These are phyloP conservation scores for Caerostris darwini DNA, from an alignment of 1,140 invertebrate species.

Conservation along the genomic window DNA sequence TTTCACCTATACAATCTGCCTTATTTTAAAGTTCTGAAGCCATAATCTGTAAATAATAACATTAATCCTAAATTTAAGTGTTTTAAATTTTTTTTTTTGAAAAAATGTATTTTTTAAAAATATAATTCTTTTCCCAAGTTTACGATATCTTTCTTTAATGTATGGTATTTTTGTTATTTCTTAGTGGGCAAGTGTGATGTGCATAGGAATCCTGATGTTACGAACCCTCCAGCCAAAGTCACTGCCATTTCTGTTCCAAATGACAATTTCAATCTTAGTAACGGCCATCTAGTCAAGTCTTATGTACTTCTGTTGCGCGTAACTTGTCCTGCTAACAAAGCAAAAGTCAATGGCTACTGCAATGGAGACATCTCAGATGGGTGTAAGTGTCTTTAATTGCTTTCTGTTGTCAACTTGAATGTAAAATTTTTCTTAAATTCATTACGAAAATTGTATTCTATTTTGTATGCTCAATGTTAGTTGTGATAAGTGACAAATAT, in stretches of 20 bases:
- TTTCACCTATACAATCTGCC: too few species aligned
- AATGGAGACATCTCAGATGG: constrained; percentile 77
- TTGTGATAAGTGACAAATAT: too few species aligned
- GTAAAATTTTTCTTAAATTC: too few species aligned
- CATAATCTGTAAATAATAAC: too few species aligned
- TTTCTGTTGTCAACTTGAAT: too few species aligned
- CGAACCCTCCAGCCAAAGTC: constrained; percentile 87
- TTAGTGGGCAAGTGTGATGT: constrained; percentile 89
- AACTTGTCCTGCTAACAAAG: constrained; percentile 79
- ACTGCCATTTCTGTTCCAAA: constrained; percentile 91
- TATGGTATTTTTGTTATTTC: not conserved
- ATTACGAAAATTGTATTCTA: too few species aligned
- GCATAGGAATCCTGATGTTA: constrained; percentile 90
- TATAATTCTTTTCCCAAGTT: too few species aligned
- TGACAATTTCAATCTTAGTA: constrained; percentile 90
- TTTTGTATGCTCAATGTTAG: too few species aligned
- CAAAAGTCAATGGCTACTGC: constrained; percentile 78
- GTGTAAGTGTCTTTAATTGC: constrained; percentile 38
- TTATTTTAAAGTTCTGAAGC: too few species aligned
- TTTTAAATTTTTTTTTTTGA: too few species aligned
- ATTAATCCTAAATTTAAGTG: too few species aligned
- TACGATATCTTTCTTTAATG: not conserved
- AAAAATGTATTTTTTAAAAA: too few species aligned
- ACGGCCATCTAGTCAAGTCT: constrained; percentile 92
- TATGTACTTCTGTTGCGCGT: constrained; percentile 93